phyloP scores from a whole-genome alignment of 2,113 vertebrate genomes.

The Pseudolaguvia tuberculata region DNA sequence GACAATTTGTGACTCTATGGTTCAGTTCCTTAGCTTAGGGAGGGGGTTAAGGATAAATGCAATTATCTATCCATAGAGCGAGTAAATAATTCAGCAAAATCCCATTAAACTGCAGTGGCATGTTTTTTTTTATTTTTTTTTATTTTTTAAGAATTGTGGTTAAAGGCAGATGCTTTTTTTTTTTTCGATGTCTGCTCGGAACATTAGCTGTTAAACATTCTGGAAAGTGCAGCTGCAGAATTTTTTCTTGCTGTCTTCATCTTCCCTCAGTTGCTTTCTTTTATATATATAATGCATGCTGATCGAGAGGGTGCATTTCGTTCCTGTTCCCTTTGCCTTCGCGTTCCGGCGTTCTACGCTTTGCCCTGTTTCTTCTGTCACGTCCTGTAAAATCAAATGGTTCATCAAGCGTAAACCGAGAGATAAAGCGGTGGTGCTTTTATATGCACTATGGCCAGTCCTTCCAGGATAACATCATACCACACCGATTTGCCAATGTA shows the following conservation, averaged over 20 bases:
- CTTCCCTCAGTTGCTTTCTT: slow-evolving; percentile 37
- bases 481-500: neutral
- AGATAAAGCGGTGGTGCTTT: slow-evolving; percentile 47
- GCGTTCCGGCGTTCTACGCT: slow-evolving; percentile 61
- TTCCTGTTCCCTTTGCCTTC: slow-evolving; percentile 6
- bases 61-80: slow-evolving; percentile 30
- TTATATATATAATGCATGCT: slow-evolving; percentile 56
- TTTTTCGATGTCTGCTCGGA: slow-evolving; percentile 1
- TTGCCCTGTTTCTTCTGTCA: slow-evolving; percentile 70
- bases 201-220: slow-evolving; percentile 34
- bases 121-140: slow-evolving; percentile 13
- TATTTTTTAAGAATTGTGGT: neutral
- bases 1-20: slow-evolving; percentile 16
- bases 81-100: slow-evolving; percentile 35
- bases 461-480: neutral
- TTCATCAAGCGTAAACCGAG: slow-evolving; percentile 54
- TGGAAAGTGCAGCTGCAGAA: slow-evolving; percentile 8
- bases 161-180: neutral
- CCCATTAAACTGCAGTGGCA: slow-evolving; percentile 12
- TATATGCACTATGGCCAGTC: neutral
- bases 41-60: slow-evolving; percentile 27
- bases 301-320: slow-evolving; percentile 35
- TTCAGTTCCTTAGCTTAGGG: slow-evolving; percentile 22
- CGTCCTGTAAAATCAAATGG: slow-evolving; percentile 58
- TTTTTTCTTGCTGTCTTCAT: neutral